Base-by-base conservation (phyloP, 1,140 invertebrate species). In the Dermatophagoides farinae region DNA sequence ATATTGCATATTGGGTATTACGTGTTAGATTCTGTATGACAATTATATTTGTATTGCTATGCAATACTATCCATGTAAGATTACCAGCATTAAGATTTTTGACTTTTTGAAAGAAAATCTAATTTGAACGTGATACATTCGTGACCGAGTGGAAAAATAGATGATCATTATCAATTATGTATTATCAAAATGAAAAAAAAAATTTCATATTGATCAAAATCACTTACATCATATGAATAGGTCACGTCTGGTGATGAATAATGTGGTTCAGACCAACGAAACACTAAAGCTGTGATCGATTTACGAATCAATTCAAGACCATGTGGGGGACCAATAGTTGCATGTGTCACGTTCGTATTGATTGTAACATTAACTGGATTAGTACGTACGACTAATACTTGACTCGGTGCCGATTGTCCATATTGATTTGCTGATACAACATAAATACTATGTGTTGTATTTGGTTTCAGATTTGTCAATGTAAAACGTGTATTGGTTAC, bases 251-350 rank as follows among this genome's bases (percentile, higher is more conserved):
- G 58, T 14, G 58, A 12, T 40, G 44, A 47, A 22, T 60, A 60
- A 69, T 82, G 79, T 0, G 85, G 84, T 16, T 84, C 83, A 67
- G 85, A 82, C 85, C 85, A 86, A 37, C 77, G 76, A 39, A 86
- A 75, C 9, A 82, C 82, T 55, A 86, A 78, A 76, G 80, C 85
- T 11, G 81, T 83, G 25, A 83, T 83, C 53, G 82, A 83, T 82
- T 83, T 55, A 76, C 78, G 1, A 79, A 79, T 60, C n/a, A 87
- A 79, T 4, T 82, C 77, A 20, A 87, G 70, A 0, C 81, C 81
- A 68, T 86, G 83, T 0, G 84, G 85, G 0, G 83, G 80, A 1
- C 84, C 85, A 4, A 84, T 79, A 1, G 83, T 80, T 8, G 63
- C 37, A n/a, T 20, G 14, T 12, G 41, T 59, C 16, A 49, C 62